Evolutionary conservation across 2,113 vertebrate genomes (phyloP).

Genomic region (Boulengeromyrus knoepffleri): DNA sequence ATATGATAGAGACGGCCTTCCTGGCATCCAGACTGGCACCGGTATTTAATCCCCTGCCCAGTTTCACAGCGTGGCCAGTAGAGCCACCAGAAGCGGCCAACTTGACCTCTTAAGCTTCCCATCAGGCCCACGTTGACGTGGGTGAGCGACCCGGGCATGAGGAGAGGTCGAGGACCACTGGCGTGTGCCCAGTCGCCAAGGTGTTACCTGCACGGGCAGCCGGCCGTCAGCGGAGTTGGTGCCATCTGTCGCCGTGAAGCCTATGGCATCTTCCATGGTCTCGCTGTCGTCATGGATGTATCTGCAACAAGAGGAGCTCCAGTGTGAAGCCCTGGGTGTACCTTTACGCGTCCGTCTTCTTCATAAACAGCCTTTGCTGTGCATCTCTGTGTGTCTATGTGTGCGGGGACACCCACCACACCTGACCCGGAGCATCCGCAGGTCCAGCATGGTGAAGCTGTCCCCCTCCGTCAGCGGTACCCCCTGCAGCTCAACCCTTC

Average conservation of each 20-base stretch:
- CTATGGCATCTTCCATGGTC: conserved; percentile 65
- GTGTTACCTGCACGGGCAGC: conserved; percentile 67
- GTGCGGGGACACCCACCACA: not conserved
- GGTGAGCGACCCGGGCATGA: not conserved
- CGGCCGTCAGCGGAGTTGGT: conserved; percentile 67
- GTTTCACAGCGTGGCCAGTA: not conserved
- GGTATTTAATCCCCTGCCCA: not conserved
- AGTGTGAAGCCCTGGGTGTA: not conserved
- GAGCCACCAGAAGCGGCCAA: not conserved
- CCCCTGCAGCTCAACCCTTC: conserved; percentile 48
- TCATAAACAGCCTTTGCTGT: not conserved
- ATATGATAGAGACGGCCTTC: not conserved
- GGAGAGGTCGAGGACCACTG: not conserved
- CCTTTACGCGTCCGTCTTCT: no score
- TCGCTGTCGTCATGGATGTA: conserved; percentile 83
- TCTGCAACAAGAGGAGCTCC: conserved; percentile 42
- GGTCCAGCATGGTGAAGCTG: conserved; percentile 49
- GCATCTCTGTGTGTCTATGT: not conserved
- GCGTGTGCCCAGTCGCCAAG: not conserved
- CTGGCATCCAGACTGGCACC: not conserved
- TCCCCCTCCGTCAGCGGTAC: conserved; percentile 37
- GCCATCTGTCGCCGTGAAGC: conserved; percentile 75
- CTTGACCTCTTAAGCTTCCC: not conserved
- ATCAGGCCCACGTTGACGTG: not conserved
- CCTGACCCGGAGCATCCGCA: conserved; percentile 48